These are phyloP conservation scores for Ephestia elutella DNA, from an alignment of 1,140 invertebrate species.

Conservation along the genomic window DNA sequence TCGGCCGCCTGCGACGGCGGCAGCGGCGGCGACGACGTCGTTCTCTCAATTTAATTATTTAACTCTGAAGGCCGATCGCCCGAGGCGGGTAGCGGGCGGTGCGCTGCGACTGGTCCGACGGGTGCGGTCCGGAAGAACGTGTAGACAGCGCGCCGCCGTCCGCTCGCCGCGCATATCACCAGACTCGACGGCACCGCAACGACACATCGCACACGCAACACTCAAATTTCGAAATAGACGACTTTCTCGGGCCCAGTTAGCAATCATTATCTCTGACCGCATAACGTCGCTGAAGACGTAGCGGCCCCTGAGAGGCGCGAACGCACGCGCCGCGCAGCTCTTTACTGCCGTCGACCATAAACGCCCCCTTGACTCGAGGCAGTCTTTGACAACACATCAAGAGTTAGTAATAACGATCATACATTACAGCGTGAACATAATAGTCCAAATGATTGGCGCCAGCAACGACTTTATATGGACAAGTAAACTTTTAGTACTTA, in stretches of 20 bases:
- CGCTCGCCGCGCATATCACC: conserved; percentile 43
- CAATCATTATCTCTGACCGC: conserved; percentile 41
- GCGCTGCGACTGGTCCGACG: conserved; percentile 66
- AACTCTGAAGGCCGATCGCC: conserved; percentile 68
- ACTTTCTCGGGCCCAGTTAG: conserved; percentile 60
- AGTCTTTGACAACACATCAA: neutral
- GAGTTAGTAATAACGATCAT: conserved; percentile 4
- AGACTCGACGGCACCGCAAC: conserved; percentile 65
- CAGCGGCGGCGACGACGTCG: conserved; percentile 34
- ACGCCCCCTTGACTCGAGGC: too few species aligned
- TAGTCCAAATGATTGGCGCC: conserved; percentile 9
- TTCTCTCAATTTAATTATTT: conserved; percentile 68
- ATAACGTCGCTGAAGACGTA: conserved; percentile 31
- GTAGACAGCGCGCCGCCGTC: conserved; percentile 69
- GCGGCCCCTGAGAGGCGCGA: conserved; percentile 26
- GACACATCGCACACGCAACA: conserved; percentile 65
- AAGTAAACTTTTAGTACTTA: neutral
- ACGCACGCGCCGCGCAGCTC: conserved; percentile 20
- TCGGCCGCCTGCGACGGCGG: conserved; percentile 30
- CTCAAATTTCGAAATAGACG: conserved; percentile 65
- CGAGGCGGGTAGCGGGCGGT: conserved; percentile 60
- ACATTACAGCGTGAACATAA: conserved; percentile 3
- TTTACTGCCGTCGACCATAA: neutral
- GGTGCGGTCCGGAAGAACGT: conserved; percentile 63
- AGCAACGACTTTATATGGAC: conserved; percentile 12